Evolutionary conservation across 2,888 invertebrate species (phyloP), one percentile per base, ranked within the genome.

Genomic region (Disparrhopalites patrizii): DNA sequence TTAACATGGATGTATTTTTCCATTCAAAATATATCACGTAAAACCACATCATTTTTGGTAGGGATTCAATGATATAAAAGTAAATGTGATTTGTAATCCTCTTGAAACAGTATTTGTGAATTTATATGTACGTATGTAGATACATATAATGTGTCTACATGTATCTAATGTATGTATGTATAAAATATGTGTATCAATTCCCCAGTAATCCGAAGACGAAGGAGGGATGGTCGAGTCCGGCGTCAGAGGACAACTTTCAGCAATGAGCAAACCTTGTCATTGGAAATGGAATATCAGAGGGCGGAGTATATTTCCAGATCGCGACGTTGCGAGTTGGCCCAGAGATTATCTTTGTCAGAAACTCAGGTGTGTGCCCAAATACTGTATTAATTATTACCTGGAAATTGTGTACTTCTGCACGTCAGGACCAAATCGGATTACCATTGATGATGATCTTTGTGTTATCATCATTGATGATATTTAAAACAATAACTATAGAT

Each of bases 171-270:
- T 28, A 23, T 36, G 15, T 36, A 10, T 36, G 8, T 36, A 36
- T 8, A 36, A 36, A 36, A 36, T 36, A 15, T 10, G 15, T 36
- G 8, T 36, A 28, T 52, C 28, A 10, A 13, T 20, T 56, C 78
- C 77, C 25, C 79, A 93, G 93, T 93, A 79, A 91, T 92, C 3
- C 84, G 93, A 65, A 83, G 91, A 66, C 84, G 92, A 58, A 85
- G 93, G 71, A 91, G 93, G 80, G 93, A 92, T 78, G 91, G 90
- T 15, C 82, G 92, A 13, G 92, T 92, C 1, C 83, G 95, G 54
- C 85, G 95, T 1, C 95, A 96, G 79, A 84, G 95, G 55, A 96
- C 96, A 40, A 96, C 95, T 0, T 96, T 96, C 80, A 93, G 92
- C 66, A 91, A 90, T 36, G 94, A 95, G 76, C 96, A 96, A 80